Evolutionary conservation across 1,140 invertebrate species (phyloP), one percentile per base, ranked within the genome.

Genomic region (Wasmannia auropunctata): DNA sequence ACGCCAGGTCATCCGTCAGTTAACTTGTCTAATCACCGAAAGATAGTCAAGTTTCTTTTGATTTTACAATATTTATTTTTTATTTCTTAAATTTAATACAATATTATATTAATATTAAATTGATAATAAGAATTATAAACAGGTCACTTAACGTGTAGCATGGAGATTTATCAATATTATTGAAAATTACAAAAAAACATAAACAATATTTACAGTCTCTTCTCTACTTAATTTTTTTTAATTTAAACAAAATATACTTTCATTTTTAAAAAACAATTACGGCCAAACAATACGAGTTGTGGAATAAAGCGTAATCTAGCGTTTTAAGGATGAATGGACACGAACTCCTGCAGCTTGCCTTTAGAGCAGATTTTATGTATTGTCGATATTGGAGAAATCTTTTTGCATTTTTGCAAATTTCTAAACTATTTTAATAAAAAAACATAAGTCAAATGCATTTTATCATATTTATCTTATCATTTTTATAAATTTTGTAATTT

Each of bases 321-420:
- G 79, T 74, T 22, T 51, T 51, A n/a, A 74, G 19, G 5, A 11
- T 22, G 67, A 72, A 83, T 28, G 25, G 54, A 74, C 14, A 43
- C 31, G 7, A 25, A 60, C 31, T 56, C 16, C 22, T 56, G 49
- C 19, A 56, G 37, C 7, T 83, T 72, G 65, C 79, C 65, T 81
- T 58, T 70, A n/a, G 65, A 81, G 51, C 67, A 58, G 25, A 46
- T 19, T 28, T 83, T 60, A 74, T 83, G 58, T 83, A 40, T 83
- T n/a, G 79, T 83, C 67, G 79, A 83, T 83, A 83, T 74, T 22
- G 22, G 28, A 83, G 56, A 25, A 67, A 37, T 10, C 63, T 72
- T 8, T 46, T 40, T 25, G 28, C 28, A 22, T 46, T 46, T 31
- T 58, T 31, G 8, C 16, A 80, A 62, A 2, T 22, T 46, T 22